Evolutionary conservation across 2,888 invertebrate species (phyloP), one percentile per base, ranked within the genome.

Genomic region (Lycia hirtaria): DNA sequence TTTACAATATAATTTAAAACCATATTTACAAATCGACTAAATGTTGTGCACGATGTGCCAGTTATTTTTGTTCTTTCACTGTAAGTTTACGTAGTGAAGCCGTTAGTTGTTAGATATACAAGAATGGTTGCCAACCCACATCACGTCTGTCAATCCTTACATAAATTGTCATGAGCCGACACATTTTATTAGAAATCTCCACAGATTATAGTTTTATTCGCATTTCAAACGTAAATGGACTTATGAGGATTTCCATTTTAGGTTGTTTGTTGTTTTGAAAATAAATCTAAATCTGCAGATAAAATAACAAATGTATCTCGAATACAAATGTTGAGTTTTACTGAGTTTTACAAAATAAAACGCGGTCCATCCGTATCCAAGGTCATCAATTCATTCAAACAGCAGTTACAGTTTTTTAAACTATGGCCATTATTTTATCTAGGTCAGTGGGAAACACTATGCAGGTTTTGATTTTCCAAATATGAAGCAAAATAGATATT

Each of bases 101-200:
- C 30, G 37, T 7, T 50, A 55, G 65, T 65, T 54, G 61, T 61
- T 54, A 32, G 57, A 62, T 61, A 64, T 68, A 65, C 62, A 62
- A 62, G 24, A 51, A 60, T 51, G 33, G 10, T 52, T 60, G 44
- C 47, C 30, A 61, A 73, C 74, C 75, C 73, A 70, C 61, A 62
- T 76, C 75, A 73, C 59, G 61, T 62, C 60, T 64, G 61, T 57
- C 64, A 68, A 70, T 65, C 64, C 65, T 53, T 54, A 65, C 69
- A 67, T 70, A 64, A 67, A 64, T 64, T 64, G 60, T 67, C 65
- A 68, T 66, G 66, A 65, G 62, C 65, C 58, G 63, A 60, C 68
- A 64, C 59, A 19, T 64, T 59, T 69, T 62, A 55, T 62, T 62
- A 38, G 22, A 26, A 33, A 60, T 64, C 24, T 28, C 45, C 56